Percentiles rank a stretch among this genome's conserved stretches.
phyloP scores from a whole-genome alignment of 1,140 invertebrate genomes.

The Nautilus pompilius region DNA sequence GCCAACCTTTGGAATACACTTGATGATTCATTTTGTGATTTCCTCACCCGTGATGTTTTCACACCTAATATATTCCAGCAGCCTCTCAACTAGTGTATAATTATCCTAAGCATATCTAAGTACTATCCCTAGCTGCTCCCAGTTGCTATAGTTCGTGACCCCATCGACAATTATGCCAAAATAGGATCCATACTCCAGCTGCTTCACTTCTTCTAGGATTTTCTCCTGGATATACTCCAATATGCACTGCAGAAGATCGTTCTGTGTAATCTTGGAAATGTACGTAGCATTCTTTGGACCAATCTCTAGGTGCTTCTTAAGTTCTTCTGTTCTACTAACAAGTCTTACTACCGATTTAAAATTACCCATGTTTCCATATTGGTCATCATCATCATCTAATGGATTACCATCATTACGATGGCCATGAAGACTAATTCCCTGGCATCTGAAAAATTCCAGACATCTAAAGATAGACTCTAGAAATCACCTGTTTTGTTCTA shows the following conservation, averaged over 20 bases:
- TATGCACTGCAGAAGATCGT: constrained; percentile 14
- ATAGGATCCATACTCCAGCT: constrained; percentile 12
- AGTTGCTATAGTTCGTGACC: constrained; percentile 17
- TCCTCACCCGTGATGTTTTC: constrained; percentile 16
- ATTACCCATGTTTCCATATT: constrained; percentile 17
- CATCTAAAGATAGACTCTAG: constrained; percentile 6
- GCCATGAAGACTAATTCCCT: constrained; percentile 7
- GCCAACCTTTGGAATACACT: constrained; percentile 6
- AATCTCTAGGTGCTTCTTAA: constrained; percentile 17
- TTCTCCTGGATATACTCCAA: constrained; percentile 14
- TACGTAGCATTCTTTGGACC: constrained; percentile 19
- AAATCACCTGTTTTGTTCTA: constrained; percentile 2
- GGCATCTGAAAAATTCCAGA: constrained; percentile 17
- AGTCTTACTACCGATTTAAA: constrained; percentile 18
- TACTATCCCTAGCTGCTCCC: constrained; percentile 21
- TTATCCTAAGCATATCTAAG: constrained; percentile 10
- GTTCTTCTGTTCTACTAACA: constrained; percentile 10
- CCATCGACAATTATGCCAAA: constrained; percentile 19
- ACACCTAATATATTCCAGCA: constrained; percentile 20
- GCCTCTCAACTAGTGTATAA: constrained; percentile 10
- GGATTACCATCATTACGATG: constrained; percentile 18
- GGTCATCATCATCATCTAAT: background rate
- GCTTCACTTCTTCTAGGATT: constrained; percentile 13
- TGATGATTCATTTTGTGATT: constrained; percentile 9
- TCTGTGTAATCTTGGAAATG: constrained; percentile 20